phyloP scores from a whole-genome alignment of 2,888 invertebrate species.

The Hydropsyche betteni region DNA sequence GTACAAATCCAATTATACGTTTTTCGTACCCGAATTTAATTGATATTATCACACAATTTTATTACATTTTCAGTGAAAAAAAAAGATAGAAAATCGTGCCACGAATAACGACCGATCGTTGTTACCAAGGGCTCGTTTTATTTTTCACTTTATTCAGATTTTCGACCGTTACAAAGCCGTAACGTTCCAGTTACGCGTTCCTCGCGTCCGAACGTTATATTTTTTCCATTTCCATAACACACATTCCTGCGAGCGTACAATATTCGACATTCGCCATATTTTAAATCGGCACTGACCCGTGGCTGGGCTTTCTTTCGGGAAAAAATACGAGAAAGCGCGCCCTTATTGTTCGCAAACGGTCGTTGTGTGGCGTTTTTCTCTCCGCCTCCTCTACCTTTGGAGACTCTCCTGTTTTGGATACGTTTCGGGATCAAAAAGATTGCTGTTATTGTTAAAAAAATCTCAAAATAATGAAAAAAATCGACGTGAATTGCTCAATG shows the following conservation, averaged over 20 bases:
- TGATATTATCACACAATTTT: slow-evolving; percentile 8
- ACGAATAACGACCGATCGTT: neutral
- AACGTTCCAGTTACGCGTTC: neutral
- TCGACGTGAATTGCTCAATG: neutral
- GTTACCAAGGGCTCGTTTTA: neutral
- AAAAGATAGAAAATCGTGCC: neutral
- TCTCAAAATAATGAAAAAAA: neutral
- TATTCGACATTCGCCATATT: slow-evolving; percentile 26
- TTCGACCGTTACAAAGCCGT: slow-evolving; percentile 10
- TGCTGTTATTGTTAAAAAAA: neutral
- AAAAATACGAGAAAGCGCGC: neutral
- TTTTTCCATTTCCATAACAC: slow-evolving; percentile 10
- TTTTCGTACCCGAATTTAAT: neutral
- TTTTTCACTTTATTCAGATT: slow-evolving; percentile 22
- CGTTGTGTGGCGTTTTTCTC: neutral
- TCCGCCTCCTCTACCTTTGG: no score
- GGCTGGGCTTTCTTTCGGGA: neutral
- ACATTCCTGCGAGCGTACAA: neutral
- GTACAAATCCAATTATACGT: no score
- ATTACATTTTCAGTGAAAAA: neutral
- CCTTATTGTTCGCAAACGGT: neutral
- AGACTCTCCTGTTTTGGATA: no score
- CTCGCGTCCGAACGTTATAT: neutral
- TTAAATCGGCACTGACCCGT: slow-evolving; percentile 32
- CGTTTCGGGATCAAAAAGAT: slow-evolving; percentile 10